A percentile compares a stretch with the other conserved stretches of the same genome.
Evolutionary conservation across 2,113 vertebrate species (phyloP).

Genomic region (Callithrix jacchus): DNA sequence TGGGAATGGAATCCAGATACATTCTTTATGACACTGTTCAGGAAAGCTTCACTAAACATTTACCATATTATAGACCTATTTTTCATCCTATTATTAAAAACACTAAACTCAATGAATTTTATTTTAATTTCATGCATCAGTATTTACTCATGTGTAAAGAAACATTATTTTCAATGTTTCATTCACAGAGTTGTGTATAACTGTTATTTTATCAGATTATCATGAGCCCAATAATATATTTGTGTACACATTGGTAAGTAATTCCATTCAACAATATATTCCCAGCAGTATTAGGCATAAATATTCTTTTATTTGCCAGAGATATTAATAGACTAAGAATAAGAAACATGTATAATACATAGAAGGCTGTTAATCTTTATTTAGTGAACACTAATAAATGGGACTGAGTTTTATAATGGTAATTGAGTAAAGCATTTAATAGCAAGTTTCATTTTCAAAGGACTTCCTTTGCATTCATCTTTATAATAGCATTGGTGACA

Average conservation of each 20-base stretch:
- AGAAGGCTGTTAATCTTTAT: neutral
- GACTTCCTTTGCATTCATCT: neutral
- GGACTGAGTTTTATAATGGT: neutral
- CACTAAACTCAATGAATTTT: neutral
- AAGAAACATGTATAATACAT: neutral
- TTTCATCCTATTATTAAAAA: neutral
- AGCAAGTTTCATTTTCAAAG: conserved; percentile 2
- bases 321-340: neutral
- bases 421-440: neutral
- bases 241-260: neutral
- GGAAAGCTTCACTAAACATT: neutral
- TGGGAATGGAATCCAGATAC: neutral
- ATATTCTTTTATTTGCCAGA: neutral
- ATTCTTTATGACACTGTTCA: no score
- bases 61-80: neutral
- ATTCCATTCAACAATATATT: neutral
- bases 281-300: neutral
- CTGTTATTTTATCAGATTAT: neutral
- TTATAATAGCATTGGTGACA: neutral
- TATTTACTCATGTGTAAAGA: neutral
- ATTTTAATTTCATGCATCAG: neutral
- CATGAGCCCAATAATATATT: neutral
- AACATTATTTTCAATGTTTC: neutral
- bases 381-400: neutral
- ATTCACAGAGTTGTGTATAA: neutral